phyloP scores from a whole-genome alignment of 1,140 invertebrate species.

The fruit fly (Drosophila melanogaster) region DNA sequence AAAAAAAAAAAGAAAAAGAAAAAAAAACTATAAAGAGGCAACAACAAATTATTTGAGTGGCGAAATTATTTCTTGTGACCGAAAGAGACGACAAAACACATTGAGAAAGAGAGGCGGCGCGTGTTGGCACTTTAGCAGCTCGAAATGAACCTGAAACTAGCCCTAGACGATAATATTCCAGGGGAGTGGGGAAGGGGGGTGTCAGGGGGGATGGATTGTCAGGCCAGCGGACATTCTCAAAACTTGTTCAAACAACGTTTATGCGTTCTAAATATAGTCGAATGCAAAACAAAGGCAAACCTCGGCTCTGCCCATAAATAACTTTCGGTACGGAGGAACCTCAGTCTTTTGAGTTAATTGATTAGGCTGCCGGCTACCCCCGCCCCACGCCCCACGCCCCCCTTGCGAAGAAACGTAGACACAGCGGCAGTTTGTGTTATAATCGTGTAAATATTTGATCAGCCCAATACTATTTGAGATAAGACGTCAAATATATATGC shows the following conservation, averaged over 20 bases:
- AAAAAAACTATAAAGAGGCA: conserved; percentile 10
- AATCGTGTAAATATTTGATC: conserved; percentile 43
- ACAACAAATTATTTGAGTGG: conserved; percentile 49
- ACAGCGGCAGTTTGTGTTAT: conserved; percentile 20
- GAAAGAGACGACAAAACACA: conserved; percentile 12
- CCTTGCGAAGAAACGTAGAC: conserved; percentile 9
- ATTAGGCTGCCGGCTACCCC: conserved; percentile 12
- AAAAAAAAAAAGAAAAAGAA: conserved; percentile 7
- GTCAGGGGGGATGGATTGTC: neutral
- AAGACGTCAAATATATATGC: conserved; percentile 9
- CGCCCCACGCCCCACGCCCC: too few species aligned
- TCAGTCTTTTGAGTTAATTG: conserved; percentile 29
- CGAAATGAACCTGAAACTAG: conserved; percentile 42
- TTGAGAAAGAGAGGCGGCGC: conserved; percentile 46
- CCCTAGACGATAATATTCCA: conserved; percentile 26
- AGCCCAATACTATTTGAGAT: conserved; percentile 23
- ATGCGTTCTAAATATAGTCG: conserved; percentile 48
- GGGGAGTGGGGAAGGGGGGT: neutral
- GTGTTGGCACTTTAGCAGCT: conserved; percentile 67
- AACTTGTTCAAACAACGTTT: conserved; percentile 53
- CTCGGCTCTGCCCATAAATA: conserved; percentile 40
- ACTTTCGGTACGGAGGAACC: conserved; percentile 17
- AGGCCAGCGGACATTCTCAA: conserved; percentile 24
- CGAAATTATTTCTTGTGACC: conserved; percentile 43
- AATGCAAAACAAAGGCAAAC: conserved; percentile 40